Evolutionary conservation across 2,113 vertebrate species (phyloP).

Genomic region (Grus americana): DNA sequence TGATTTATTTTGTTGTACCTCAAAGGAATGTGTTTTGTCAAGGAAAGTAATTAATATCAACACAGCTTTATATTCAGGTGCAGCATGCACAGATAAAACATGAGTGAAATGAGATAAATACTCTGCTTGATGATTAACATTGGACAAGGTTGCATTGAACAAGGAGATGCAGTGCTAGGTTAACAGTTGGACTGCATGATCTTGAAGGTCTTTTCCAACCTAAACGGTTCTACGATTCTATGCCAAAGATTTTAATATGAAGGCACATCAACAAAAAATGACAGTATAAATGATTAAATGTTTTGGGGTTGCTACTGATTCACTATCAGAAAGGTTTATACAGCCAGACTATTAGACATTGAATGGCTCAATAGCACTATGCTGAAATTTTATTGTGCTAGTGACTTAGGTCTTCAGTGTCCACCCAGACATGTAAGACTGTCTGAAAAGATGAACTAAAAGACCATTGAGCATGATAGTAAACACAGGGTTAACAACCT

Average conservation of each 20-base stretch:
- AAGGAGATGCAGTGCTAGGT: background rate
- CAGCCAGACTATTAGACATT: background rate
- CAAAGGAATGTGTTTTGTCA: background rate
- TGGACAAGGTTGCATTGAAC: background rate
- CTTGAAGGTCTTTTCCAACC: too few species aligned
- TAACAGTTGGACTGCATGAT: too few species aligned
- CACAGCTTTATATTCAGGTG: background rate
- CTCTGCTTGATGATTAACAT: background rate
- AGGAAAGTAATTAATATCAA: background rate
- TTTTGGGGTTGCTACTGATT: background rate
- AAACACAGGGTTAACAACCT: background rate
- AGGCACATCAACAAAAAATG: background rate
- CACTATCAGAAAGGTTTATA: background rate
- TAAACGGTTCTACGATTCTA: too few species aligned
- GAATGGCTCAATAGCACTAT: background rate
- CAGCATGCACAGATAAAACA: background rate
- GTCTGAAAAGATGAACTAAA: background rate
- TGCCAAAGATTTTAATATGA: background rate
- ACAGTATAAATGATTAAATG: background rate
- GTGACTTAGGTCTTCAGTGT: background rate
- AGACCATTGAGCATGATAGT: background rate
- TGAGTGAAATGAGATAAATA: background rate
- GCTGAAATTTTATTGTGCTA: background rate
- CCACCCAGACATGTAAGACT: background rate
- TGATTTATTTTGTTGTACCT: background rate